Conservation (phyloP, 2,113 vertebrate genomes). For the Hoplias malabaricus region DNA sequence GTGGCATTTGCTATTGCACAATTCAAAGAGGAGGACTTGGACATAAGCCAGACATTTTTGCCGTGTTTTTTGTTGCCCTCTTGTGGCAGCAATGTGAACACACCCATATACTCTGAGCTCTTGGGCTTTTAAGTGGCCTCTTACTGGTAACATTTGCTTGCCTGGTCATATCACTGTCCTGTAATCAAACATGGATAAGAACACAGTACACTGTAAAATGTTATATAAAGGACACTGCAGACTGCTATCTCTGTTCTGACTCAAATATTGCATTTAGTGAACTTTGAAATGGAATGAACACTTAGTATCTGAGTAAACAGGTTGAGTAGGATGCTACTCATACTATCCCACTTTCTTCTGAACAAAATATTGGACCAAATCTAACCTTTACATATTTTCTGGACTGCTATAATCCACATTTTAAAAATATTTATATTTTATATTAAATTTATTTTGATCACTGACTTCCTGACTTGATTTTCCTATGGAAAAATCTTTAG, state of each 20-base stretch:
- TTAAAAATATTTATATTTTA: too few relatives aligned
- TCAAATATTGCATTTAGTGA: background rate
- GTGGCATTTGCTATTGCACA: slow-evolving; percentile 55
- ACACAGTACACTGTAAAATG: background rate
- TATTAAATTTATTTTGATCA: too few relatives aligned
- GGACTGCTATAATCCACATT: too few relatives aligned
- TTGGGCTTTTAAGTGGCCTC: background rate
- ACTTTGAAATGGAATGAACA: too few relatives aligned
- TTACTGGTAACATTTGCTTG: background rate
- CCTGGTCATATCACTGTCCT: background rate
- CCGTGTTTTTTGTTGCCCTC: slow-evolving; percentile 47
- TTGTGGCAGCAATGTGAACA: slow-evolving; percentile 50
- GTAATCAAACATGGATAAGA: background rate
- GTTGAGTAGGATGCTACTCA: too few relatives aligned
- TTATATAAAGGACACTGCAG: background rate
- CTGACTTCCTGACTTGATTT: too few relatives aligned
- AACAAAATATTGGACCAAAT: too few relatives aligned
- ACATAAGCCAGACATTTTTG: slow-evolving; percentile 14
- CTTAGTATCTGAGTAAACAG: background rate
- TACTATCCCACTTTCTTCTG: too few relatives aligned
- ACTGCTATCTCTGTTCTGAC: background rate
- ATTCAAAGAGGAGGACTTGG: slow-evolving; percentile 52
- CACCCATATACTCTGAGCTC: background rate
- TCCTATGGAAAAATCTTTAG: too few relatives aligned
- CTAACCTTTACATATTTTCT: too few relatives aligned